Conservation (phyloP, 1,140 invertebrate genomes). For the Aphis gossypii region DNA sequence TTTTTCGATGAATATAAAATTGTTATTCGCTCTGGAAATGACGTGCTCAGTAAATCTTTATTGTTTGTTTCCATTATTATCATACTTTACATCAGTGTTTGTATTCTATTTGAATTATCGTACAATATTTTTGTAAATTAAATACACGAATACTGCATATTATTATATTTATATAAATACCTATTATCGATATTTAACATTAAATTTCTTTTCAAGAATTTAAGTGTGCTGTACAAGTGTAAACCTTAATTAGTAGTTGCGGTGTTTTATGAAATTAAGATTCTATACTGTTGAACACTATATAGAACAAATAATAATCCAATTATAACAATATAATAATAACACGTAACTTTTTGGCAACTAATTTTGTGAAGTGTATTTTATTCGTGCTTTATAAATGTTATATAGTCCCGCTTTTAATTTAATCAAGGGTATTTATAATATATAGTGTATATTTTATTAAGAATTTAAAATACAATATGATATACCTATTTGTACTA, state of each 20-base stretch:
- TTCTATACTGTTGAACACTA: not conserved
- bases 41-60: not conserved
- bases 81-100: not conserved
- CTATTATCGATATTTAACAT: too few species aligned
- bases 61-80: not conserved
- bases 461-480: not conserved
- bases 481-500: not conserved
- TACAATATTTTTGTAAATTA: not conserved
- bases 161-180: not conserved
- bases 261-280: not conserved
- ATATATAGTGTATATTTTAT: not conserved
- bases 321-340: too few species aligned
- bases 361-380: not conserved
- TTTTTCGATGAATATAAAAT: slow-evolving; percentile 2
- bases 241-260: not conserved
- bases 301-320: not conserved
- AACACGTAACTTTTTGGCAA: too few species aligned
- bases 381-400: not conserved
- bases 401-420: not conserved
- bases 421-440: not conserved
- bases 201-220: not conserved
- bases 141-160: not conserved
- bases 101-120: not conserved
- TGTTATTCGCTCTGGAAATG: not conserved
- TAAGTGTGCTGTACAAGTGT: not conserved